Evolutionary conservation across 1,140 invertebrate species (phyloP).

Genomic region (Thrips palmi): DNA sequence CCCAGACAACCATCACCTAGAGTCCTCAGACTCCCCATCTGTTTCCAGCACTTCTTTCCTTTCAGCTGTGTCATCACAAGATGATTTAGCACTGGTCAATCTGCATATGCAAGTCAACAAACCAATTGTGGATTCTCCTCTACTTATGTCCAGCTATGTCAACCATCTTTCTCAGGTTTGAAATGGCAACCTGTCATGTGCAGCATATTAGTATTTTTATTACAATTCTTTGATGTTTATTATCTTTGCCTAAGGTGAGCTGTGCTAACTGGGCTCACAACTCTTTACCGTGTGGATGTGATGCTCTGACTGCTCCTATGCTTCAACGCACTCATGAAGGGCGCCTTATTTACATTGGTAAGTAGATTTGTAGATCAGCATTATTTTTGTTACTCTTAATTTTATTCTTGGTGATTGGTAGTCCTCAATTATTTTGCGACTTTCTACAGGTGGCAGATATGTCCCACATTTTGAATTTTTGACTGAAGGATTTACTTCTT

Average conservation of each 20-base stretch:
- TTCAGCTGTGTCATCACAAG: slow-evolving; percentile 83
- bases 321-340: slow-evolving; percentile 57
- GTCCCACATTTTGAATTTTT: slow-evolving; percentile 43
- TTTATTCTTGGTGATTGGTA: slow-evolving; percentile 6
- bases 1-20: too few species aligned
- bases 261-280: slow-evolving; percentile 55
- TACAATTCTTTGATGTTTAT: background rate
- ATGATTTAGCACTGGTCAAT: slow-evolving; percentile 82
- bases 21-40: slow-evolving; percentile 45
- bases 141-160: slow-evolving; percentile 88
- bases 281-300: slow-evolving; percentile 42
- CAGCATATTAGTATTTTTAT: background rate
- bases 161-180: slow-evolving; percentile 73
- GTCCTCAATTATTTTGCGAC: slow-evolving; percentile 8
- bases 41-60: slow-evolving; percentile 75
- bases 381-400: background rate
- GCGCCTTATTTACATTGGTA: slow-evolving; percentile 53
- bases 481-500: slow-evolving; percentile 46
- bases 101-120: slow-evolving; percentile 89
- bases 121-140: slow-evolving; percentile 78
- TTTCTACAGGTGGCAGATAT: slow-evolving; percentile 30
- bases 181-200: background rate
- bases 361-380: slow-evolving; percentile 6
- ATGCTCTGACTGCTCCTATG: slow-evolving; percentile 32
- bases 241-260: slow-evolving; percentile 21